A percentile compares a stretch with the other conserved stretches of the same genome.
These are phyloP conservation scores for Umimayanthus chanpuru DNA, from an alignment of 92 coral and sea anemone genomes.

Conservation along the genomic window DNA sequence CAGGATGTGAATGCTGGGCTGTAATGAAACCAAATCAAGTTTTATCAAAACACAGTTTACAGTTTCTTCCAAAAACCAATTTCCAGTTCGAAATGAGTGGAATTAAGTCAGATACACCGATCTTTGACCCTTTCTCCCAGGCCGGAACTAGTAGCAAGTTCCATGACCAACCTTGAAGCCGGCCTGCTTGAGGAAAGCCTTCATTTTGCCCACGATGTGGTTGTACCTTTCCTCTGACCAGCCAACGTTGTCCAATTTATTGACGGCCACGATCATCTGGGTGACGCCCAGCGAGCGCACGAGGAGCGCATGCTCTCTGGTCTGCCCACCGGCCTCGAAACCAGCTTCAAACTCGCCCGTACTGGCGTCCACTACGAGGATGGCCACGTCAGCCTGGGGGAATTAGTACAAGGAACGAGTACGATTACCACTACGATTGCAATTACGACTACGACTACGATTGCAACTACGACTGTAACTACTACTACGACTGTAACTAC, in stretches of 20 bases:
- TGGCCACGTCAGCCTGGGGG: conserved; percentile 94
- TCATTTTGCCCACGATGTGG: conserved; percentile 81
- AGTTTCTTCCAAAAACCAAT: too few relatives aligned
- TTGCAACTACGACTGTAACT: too few relatives aligned
- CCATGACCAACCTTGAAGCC: conserved; percentile 87
- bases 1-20: too few relatives aligned
- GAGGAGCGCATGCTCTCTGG: conserved; percentile 98
- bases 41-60: too few relatives aligned
- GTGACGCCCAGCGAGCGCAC: conserved; percentile 97
- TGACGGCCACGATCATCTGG: conserved; percentile 94
- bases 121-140: too few relatives aligned
- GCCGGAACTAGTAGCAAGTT: neutral
- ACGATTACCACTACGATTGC: too few relatives aligned
- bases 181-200: conserved; percentile 87
- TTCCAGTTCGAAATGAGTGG: too few relatives aligned
- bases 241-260: conserved; percentile 87
- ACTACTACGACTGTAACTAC: too few relatives aligned
- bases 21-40: too few relatives aligned
- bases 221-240: conserved; percentile 93
- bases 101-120: too few relatives aligned
- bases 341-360: conserved; percentile 99
- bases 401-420: too few relatives aligned
- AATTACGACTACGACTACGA: too few relatives aligned
- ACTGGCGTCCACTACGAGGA: conserved; percentile 91
- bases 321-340: conserved; percentile 99